Percentiles rank a stretch among this genome's conserved stretches.
phyloP scores from a whole-genome alignment of 2,888 invertebrate genomes.

The Eudasyphora cyanicolor region DNA sequence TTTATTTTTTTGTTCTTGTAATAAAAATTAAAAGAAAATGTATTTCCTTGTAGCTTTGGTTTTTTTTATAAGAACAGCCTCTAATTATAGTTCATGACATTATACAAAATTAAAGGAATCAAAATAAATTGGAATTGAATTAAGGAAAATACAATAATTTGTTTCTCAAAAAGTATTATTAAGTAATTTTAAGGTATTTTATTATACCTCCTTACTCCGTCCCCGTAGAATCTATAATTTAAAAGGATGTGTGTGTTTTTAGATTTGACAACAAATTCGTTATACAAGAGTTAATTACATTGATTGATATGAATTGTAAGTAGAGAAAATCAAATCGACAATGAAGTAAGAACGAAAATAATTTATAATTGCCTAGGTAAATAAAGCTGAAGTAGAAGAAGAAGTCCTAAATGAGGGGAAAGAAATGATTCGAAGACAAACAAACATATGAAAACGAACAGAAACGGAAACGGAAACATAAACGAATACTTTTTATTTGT shows the following conservation, averaged over 20 bases:
- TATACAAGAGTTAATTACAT: conserved; percentile 30
- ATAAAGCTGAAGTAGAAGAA: not conserved
- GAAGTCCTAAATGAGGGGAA: conserved; percentile 45
- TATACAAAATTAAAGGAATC: conserved; percentile 19
- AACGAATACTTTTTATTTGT: conserved; percentile 4
- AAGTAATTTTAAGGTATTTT: conserved; percentile 63
- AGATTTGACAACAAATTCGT: conserved; percentile 61
- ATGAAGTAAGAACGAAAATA: conserved; percentile 25
- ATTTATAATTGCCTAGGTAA: conserved; percentile 20
- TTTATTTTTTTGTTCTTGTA: conserved; percentile 34
- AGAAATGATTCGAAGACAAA: not conserved
- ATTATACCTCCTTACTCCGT: conserved; percentile 80
- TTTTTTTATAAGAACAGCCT: conserved; percentile 58
- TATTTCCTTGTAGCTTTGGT: conserved; percentile 52
- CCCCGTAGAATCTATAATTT: conserved; percentile 79
- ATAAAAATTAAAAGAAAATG: conserved; percentile 48
- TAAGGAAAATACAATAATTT: conserved; percentile 52
- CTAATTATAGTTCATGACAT: conserved; percentile 57
- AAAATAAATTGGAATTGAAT: conserved; percentile 39
- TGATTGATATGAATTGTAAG: conserved; percentile 13
- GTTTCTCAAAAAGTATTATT: conserved; percentile 39
- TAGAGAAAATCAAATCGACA: conserved; percentile 38
- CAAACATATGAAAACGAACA: conserved; percentile 11
- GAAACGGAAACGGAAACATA: conserved; percentile 7
- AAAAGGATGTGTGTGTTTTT: conserved; percentile 64